Evolutionary conservation across 2,113 vertebrate genomes (phyloP).

Genomic region (Pelvicachromis taeniatus): DNA sequence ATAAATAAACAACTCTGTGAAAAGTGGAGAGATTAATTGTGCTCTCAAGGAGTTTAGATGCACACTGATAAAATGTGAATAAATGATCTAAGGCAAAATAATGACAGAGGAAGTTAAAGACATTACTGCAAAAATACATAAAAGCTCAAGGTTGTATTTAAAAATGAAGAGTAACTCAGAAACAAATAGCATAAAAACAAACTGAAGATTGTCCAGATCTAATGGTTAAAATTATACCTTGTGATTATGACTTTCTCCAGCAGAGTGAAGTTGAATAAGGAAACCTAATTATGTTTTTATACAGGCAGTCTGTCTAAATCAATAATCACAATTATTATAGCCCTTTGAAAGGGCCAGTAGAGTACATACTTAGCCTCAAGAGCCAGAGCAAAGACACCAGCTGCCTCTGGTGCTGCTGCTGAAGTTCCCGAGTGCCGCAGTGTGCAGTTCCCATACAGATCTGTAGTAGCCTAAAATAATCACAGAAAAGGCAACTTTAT

Average conservation of each 20-base stretch:
- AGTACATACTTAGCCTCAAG: constrained; percentile 94
- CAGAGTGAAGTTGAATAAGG: neutral
- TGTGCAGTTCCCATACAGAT: constrained; percentile 97
- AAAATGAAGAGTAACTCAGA: neutral
- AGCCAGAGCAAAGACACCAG: constrained; percentile 94
- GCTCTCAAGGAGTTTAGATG: neutral
- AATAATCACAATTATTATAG: neutral
- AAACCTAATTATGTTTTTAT: neutral
- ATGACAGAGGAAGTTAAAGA: neutral
- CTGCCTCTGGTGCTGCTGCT: constrained; percentile 95
- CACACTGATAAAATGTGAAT: neutral
- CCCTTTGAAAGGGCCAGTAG: neutral
- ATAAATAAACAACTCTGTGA: constrained; percentile 29
- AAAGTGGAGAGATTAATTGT: neutral
- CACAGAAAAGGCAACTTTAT: neutral
- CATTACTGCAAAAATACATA: neutral
- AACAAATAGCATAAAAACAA: neutral
- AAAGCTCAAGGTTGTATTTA: neutral
- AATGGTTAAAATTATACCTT: neutral
- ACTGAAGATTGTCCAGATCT: neutral
- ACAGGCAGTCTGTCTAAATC: neutral
- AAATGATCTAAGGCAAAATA: neutral
- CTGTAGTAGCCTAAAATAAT: constrained; percentile 89
- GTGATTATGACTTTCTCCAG: neutral
- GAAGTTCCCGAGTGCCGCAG: constrained; percentile 97